These are phyloP conservation scores for Epinephelus moara DNA, from an alignment of 2,113 vertebrate genomes.

Conservation along the genomic window DNA sequence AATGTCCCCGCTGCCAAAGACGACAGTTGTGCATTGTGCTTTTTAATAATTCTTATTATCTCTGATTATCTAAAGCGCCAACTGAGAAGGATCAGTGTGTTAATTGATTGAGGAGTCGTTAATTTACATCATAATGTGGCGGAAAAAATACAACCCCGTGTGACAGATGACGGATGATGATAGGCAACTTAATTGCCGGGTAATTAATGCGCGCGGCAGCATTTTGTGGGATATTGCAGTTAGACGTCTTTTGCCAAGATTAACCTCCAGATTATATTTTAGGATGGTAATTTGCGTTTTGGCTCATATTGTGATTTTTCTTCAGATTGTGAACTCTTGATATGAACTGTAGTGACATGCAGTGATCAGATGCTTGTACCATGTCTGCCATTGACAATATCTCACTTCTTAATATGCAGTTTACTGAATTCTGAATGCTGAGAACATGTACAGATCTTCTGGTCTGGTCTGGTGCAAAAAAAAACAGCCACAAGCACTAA, in stretches of 20 bases:
- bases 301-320: not conserved
- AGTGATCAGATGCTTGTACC: not conserved
- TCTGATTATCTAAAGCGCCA: slow-evolving; percentile 75
- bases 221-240: slow-evolving; percentile 35
- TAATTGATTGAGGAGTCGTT: slow-evolving; percentile 80
- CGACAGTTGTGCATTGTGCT: slow-evolving; percentile 45
- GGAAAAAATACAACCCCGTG: slow-evolving; percentile 66
- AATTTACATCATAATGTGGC: slow-evolving; percentile 79
- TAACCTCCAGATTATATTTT: not conserved
- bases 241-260: slow-evolving; percentile 21
- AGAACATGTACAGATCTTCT: not conserved
- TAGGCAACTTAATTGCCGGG: slow-evolving; percentile 75
- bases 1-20: slow-evolving; percentile 48
- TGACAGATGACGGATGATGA: slow-evolving; percentile 79
- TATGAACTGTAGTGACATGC: slow-evolving; percentile 6
- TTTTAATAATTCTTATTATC: slow-evolving; percentile 68
- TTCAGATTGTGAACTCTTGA: not conserved
- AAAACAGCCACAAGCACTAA: not conserved
- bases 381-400: not conserved
- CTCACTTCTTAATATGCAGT: not conserved
- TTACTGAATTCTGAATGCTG: not conserved
- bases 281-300: not conserved
- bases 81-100: slow-evolving; percentile 78
- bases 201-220: slow-evolving; percentile 63
- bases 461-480: not conserved